These are phyloP conservation scores for Equus quagga DNA, from an alignment of 2,113 vertebrate species.

Conservation along the genomic window DNA sequence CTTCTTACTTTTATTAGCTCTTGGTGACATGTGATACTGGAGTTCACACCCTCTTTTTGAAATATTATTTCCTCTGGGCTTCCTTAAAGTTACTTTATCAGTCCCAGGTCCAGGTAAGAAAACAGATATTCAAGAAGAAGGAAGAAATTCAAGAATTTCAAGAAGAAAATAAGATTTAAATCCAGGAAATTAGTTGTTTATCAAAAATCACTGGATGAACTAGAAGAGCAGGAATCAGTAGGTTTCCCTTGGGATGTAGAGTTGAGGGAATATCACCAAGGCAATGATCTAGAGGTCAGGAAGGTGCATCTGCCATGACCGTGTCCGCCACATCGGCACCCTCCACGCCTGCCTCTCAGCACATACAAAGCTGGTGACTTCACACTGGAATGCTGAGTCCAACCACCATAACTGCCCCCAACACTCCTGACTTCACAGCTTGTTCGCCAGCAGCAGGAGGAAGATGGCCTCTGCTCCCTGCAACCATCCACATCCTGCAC, in stretches of 20 bases:
- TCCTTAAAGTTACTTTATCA: background rate
- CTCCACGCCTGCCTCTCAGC: background rate
- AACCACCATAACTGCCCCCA: accelerated
- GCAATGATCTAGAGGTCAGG: background rate
- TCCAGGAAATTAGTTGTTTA: background rate
- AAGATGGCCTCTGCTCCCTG: background rate
- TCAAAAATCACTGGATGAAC: background rate
- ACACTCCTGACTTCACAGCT: accelerated
- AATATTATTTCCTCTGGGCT: background rate
- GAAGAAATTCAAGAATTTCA: background rate
- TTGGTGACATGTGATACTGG: background rate
- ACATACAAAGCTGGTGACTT: background rate
- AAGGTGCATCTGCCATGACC: background rate
- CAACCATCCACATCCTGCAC: accelerated
- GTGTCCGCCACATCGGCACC: background rate
- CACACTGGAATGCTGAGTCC: no score
- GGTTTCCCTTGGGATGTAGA: background rate
- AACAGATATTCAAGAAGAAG: background rate
- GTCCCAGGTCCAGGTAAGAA: background rate
- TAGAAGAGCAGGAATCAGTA: background rate
- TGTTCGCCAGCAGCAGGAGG: background rate
- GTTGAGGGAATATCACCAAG: background rate
- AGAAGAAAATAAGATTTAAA: background rate
- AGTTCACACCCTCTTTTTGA: background rate
- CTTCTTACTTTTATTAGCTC: background rate